Percentiles rank a stretch among this genome's conserved stretches.
phyloP scores from a whole-genome alignment of 2,797 vertebrate species.

The Enteromius anoplus region DNA sequence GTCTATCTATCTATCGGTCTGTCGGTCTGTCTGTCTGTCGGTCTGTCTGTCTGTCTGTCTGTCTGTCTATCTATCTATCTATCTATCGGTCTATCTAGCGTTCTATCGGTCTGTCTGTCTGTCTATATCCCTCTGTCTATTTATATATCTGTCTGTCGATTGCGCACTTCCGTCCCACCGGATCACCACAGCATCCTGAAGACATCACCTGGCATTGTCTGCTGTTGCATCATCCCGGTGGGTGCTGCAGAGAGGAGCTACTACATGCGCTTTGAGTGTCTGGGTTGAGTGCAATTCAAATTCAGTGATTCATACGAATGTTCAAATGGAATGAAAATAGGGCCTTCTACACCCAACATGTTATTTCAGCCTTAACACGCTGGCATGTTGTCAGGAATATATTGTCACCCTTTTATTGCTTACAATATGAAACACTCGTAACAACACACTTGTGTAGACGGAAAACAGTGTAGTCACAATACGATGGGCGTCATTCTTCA shows the following conservation, averaged over 20 bases:
- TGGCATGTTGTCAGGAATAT: slow-evolving; percentile 21
- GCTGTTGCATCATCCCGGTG: slow-evolving; percentile 20
- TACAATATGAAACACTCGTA: slow-evolving; percentile 16
- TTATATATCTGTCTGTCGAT: too few species aligned
- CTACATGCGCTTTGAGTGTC: background rate
- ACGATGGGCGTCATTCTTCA: background rate
- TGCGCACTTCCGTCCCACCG: background rate
- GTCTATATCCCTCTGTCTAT: too few species aligned
- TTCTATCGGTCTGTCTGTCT: too few species aligned
- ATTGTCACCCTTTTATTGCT: slow-evolving; percentile 14
- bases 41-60: background rate
- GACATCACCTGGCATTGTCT: slow-evolving; percentile 5
- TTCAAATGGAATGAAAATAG: slow-evolving; percentile 10
- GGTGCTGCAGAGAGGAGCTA: background rate
- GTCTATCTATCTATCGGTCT: fast-evolving
- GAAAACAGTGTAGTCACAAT: background rate
- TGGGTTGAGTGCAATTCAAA: slow-evolving; percentile 9
- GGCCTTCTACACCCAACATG: background rate
- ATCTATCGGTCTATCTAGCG: too few species aligned
- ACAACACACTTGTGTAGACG: background rate
- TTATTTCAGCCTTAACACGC: slow-evolving; percentile 3
- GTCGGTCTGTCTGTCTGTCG: fast-evolving
- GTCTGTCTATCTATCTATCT: too few species aligned
- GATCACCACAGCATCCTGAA: background rate
- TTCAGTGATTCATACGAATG: slow-evolving; percentile 6